Evolutionary conservation across 1,140 invertebrate species (phyloP), one percentile per base, ranked within the genome.

Genomic region (Venustaconcha ellipsiformis): DNA sequence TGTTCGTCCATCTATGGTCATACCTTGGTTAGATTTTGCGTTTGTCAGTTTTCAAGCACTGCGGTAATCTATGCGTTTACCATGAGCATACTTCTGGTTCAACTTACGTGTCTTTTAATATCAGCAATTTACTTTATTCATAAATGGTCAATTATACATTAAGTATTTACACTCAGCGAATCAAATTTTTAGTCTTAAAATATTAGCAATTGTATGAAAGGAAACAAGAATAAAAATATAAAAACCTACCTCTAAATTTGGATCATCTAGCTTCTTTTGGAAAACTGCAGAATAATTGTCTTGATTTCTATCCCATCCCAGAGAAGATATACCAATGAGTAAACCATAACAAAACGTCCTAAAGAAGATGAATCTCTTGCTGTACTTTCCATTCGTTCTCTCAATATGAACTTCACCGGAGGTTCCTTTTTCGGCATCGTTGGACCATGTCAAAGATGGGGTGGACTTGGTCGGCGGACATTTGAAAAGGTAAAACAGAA

Each of bases 341-440:
- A 83, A 59, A 18, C 87, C 87, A 68, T 79, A 84, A 76, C 87
- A 86, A 48, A 83, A 82, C 58, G 76, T 77, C 72, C 84, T 84
- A 68, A 79, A 88, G 63, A 86, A 88, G 26, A 86, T 68, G 65
- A 80, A 79, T 67, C 79, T 83, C 72, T 83, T 86, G 60, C 83
- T 86, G 66, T 78, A 78, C 82, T 78, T 69, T 20, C 59, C 65
- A 48, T 65, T 55, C 12, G 59, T 68, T 62, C 70, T 59, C 14
- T 48, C 62, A 20, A 48, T 23, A 11, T 71, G 75, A 58, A 81
- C 80, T 48, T 82, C 83, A 67, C 79, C 79, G 58, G 67, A 37
- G 58, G 57, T 37, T 20, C 66, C 66, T 60, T 48, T 57, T 58
- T 77, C 59, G 0, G 63, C 37, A 58, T 73, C 63, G 62, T 56